Conservation (phyloP, 2,888 invertebrate species). For the Oithona nana region DNA sequence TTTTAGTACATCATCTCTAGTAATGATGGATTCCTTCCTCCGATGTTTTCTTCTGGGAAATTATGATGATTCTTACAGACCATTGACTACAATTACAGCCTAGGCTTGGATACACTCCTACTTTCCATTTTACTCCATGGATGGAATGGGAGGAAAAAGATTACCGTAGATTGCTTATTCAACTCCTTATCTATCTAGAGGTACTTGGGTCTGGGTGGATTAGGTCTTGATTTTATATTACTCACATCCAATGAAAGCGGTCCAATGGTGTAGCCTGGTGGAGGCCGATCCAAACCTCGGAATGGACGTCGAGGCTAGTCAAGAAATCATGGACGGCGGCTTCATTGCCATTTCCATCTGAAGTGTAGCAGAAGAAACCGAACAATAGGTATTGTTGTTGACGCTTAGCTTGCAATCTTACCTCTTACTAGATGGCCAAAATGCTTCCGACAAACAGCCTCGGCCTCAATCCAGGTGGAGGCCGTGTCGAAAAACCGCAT, state of each 20-base stretch:
- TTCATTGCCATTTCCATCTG: conserved; percentile 7
- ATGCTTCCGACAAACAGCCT: background rate
- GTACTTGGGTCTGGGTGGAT: too few relatives aligned
- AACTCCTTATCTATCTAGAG: too few relatives aligned
- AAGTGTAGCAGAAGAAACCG: background rate
- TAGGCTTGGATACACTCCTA: too few relatives aligned
- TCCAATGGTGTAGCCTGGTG: conserved; percentile 6
- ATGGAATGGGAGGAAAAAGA: too few relatives aligned
- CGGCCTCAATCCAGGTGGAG: conserved; percentile 6
- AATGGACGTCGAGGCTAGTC: background rate
- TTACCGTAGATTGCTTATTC: too few relatives aligned
- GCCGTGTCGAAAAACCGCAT: background rate
- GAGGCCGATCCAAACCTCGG: conserved; percentile 13
- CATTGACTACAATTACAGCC: too few relatives aligned
- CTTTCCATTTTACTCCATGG: too few relatives aligned
- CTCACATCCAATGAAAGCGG: conserved; percentile 13
- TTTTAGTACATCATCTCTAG: too few relatives aligned
- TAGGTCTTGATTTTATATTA: too few relatives aligned
- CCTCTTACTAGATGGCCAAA: conserved; percentile 14
- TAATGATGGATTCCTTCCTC: too few relatives aligned
- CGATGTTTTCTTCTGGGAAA: too few relatives aligned
- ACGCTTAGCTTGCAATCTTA: background rate
- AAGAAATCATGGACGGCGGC: conserved; percentile 2
- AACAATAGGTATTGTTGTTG: background rate
- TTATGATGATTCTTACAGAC: too few relatives aligned